Evolutionary conservation across 2,888 invertebrate species (phyloP), one percentile per base, ranked within the genome.

Genomic region (Slavum lentiscoides): DNA sequence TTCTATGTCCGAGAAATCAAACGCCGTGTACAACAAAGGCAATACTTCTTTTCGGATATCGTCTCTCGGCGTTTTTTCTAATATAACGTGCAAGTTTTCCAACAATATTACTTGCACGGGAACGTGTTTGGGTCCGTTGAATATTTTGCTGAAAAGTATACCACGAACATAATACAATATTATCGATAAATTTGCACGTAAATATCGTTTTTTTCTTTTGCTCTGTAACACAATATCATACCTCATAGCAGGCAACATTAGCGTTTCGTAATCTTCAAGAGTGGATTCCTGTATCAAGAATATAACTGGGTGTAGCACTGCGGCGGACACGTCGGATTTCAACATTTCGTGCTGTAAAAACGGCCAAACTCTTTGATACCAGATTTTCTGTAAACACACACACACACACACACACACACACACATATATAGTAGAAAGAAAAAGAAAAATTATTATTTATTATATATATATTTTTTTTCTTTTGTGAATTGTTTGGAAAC

Each of bases 291-390:
- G 92, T 83, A 94, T 91, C 84, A 96, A 90, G 86, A 92, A 92
- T 84, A 96, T 89, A 83, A 95, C 92, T 2, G 96, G 94, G 84
- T 93, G 92, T 67, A 96, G 88, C 13, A 94, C 95, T 0, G 95
- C 92, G 0, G 95, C 93, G 83, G 97, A 88, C 30, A 95, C 94
- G 85, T 97, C 96, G 83, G 93, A 92, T 39, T 92, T 91, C 85
- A 91, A 91, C 88, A 96, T 91, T 87, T 97, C 97, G 84, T 92
- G 90, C 85, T 93, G 92, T 83, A 98, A 88, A 84, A 92, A 92
- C 58, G 96, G 96, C 93, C 97, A 96, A 72, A 97, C 92, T 87
- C 95, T 95, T 86, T 94, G 94, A 90, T 95, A 97, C 90, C 96
- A 94, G 74, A 97, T 89, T 93, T 97, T 97, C 97, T 98, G 89